Evolutionary conservation across 1,140 invertebrate species (phyloP), one percentile per base, ranked within the genome.

Genomic region (Aphelenchoides besseyi): DNA sequence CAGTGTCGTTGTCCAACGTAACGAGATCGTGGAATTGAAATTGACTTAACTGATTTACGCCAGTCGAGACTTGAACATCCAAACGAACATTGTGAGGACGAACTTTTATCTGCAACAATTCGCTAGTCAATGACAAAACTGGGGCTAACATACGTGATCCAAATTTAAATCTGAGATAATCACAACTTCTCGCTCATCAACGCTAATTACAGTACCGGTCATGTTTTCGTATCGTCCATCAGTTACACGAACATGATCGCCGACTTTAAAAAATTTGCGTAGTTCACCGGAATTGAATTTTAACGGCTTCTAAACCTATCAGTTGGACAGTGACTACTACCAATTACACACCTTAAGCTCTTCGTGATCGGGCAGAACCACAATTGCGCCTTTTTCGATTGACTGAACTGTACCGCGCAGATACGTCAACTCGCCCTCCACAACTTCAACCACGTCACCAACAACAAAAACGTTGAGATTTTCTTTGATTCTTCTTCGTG

Each of bases 1-100:
- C 94, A 48, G 92, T 97, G 85, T 97, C 92, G 0, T 92, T 89
- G 86, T 91, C 90, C 3, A 97, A 85, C 82, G 94, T 91, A 0
- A 98, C 95, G 75, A 98, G 87, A 86, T 98, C 95, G 16, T 95
- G 95, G 91, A 93, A 98, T 86, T 97, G 94, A 83, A 94, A 98
- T 86, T 97, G 94, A 1, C 96, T 96, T 29, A 97, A 87, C 8
- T 92, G 93, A 84, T 98, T 96, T 0, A 98, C 95, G 64, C 96
- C 96, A 30, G 94, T 95, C 0, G 95, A 94, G 89, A 95, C 95
- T 84, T 98, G 94, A 0, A 94, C 90, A 84, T 95, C 95, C 0
- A 98, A 87, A 83, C 97, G 95, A 33, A 98, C 86, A 87, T 98
- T 93, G 72, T 92, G 88, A 0, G 93, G 92, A 35, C 88, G 79